Conservation (phyloP, 1,140 invertebrate species). For the Bombus cullumanus region DNA sequence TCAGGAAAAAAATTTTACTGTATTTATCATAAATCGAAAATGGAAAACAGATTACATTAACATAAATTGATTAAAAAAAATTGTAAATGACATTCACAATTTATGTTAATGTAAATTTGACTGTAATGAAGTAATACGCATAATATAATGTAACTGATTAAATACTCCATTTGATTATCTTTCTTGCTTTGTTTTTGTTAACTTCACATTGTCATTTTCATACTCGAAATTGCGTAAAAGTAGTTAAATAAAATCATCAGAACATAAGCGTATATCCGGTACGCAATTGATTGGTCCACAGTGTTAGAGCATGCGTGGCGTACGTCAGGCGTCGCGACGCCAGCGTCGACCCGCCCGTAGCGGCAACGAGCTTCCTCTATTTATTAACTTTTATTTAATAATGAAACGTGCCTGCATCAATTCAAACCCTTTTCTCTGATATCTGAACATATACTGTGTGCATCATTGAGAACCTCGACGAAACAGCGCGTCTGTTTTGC, state of each 20-base stretch:
- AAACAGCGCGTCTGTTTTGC: background rate
- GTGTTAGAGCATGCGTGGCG: slow-evolving; percentile 57
- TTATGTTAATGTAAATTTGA: too few relatives aligned
- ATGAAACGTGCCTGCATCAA: slow-evolving; percentile 30
- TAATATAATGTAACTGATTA: background rate
- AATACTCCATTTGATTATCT: background rate
- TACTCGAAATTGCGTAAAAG: slow-evolving; percentile 14
- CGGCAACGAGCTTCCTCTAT: background rate
- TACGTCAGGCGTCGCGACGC: slow-evolving; percentile 52
- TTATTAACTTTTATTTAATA: slow-evolving; percentile 19
- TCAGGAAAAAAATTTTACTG: too few relatives aligned
- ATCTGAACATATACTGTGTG: background rate
- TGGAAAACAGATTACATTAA: too few relatives aligned
- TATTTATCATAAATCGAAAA: too few relatives aligned
- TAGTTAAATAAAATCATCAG: slow-evolving; percentile 24
- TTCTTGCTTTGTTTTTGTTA: background rate
- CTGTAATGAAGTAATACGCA: too few relatives aligned
- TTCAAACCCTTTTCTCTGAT: background rate
- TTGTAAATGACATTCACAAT: too few relatives aligned
- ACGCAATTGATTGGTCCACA: slow-evolving; percentile 54
- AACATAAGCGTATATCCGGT: background rate
- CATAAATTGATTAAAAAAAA: too few relatives aligned
- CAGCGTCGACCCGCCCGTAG: slow-evolving; percentile 22
- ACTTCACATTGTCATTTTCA: background rate
- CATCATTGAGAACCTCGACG: background rate